Evolutionary conservation across 2,888 invertebrate species (phyloP), one percentile per base, ranked within the genome.

Genomic region (Timema podura): DNA sequence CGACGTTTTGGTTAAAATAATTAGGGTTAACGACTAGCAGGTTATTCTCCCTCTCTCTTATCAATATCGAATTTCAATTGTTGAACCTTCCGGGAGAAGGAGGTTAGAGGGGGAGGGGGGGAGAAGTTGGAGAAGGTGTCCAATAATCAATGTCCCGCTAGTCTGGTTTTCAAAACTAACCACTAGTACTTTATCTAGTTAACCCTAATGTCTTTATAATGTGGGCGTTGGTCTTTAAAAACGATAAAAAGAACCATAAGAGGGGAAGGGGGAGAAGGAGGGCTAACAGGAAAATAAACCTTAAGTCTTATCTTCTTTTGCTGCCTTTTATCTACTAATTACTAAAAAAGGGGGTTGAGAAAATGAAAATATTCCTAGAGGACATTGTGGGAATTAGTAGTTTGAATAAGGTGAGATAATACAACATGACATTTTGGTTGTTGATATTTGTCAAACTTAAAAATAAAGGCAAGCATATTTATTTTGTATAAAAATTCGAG

Each of bases 291-390:
- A 45, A 61, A 61, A 61, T 30, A 61, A 61, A 61, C 44, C 44
- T 54, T 61, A 61, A 45, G 30, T 44, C 54, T 51, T 67, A 51
- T 48, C 48, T 64, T 64, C 49, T 61, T 64, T 61, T 68, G 49
- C n/a, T 70, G 59, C 66, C 65, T n/a, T 70, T 70, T 70, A 70
- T 70, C 69, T 66, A 46, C 69, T 70, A 70, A 70, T 70, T 70
- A 70, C 66, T 65, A 66, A 48, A 70, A 45, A 30, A 45, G 10
- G 16, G 45, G 57, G 61, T 45, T 44, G 61, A 61, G 30, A 10
- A 61, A 44, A 61, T 30, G 61, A 44, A 61, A 61, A 61, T 61
- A 61, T 30, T 61, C 16, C n/a, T n/a, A n/a, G n/a, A n/a, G n/a
- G n/a, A n/a, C n/a, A n/a, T n/a, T n/a, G n/a, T n/a, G n/a, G n/a